Evolutionary conservation across 2,797 vertebrate species (phyloP), one percentile per base, ranked within the genome.

Genomic region (Moxostoma hubbsi): DNA sequence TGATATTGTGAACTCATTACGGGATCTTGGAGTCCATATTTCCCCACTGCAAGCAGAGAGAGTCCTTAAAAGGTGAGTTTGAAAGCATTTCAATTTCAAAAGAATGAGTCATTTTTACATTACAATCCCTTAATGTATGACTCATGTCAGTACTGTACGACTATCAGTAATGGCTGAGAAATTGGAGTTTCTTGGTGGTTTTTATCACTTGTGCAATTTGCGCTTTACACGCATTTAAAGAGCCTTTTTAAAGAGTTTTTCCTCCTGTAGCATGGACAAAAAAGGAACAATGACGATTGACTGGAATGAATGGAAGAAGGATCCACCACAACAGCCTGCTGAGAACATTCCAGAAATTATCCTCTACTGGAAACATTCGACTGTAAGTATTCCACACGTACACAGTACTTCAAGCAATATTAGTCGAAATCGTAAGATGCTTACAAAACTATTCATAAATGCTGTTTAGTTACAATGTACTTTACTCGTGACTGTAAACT

Each of bases 321-420:
- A 95, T 82, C 92, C 95, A 58, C 88, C 95, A 24, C 85, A 94
- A 85, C 95, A 98, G 63, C 94, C 96, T 0, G 94, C 93, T 0
- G 97, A 98, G 59, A 97, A 92, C 92, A 94, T 98, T 87, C 97
- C 97, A 0, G 97, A 98, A 92, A 99, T 99, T 92, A 98, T 98
- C 88, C 92, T 98, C 0, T 98, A 99, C 92, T 99, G 98, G 98
- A 99, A 99, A 88, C 98, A 96, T 89, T 99, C 97, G 46, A 98
- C 97, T 88, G 98, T 99, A 85, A 90, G 95, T 73, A 6, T 18
- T 12, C 6, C 18, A 9, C 1, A 10, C 47, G 11, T 9, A 63
- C 43, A n/a, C 50, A 24, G 36, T 36, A 36, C 36, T 36, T 36
- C 36, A 36, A 36, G 36, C 64, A 16, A 49, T 49, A 2, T 46